phyloP scores from a whole-genome alignment of 2,113 vertebrate genomes.

The Nesospiza acunhae region DNA sequence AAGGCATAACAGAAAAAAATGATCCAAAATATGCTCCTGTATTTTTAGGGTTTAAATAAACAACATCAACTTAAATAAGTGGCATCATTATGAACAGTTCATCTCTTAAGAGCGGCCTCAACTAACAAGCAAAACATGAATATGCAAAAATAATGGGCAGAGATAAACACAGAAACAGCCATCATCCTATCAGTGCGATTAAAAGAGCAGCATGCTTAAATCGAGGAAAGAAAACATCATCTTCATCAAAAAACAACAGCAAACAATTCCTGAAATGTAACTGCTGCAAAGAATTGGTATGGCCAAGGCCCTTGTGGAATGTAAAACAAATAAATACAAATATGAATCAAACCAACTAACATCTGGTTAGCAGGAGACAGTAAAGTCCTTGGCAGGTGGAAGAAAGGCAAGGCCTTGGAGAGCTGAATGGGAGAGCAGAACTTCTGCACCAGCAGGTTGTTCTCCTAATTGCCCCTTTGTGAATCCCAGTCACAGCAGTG shows the following conservation, averaged over 20 bases:
- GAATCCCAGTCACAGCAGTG: not conserved
- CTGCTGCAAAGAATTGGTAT: not conserved
- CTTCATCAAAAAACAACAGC: slow-evolving; percentile 28
- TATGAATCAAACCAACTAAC: not conserved
- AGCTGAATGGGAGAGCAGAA: not conserved
- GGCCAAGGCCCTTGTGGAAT: not conserved
- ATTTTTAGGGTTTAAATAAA: slow-evolving; percentile 64
- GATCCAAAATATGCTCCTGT: slow-evolving; percentile 6
- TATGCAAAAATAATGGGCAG: slow-evolving; percentile 43
- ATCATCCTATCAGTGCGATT: slow-evolving; percentile 53
- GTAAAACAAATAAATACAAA: not conserved
- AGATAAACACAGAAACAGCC: slow-evolving; percentile 59
- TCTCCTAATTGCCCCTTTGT: not conserved
- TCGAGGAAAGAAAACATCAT: not conserved
- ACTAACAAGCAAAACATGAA: slow-evolving; percentile 62
- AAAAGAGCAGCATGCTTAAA: not conserved
- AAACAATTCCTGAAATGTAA: not conserved
- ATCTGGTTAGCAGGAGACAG: not conserved
- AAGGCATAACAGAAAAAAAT: not conserved
- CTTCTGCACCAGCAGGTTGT: not conserved
- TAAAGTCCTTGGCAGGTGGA: not conserved
- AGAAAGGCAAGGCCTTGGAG: not conserved
- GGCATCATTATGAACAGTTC: slow-evolving; percentile 31
- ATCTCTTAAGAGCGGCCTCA: slow-evolving; percentile 25
- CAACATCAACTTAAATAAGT: slow-evolving; percentile 38